Base-by-base conservation (phyloP, 2,888 invertebrate species). In the Standfussiana lucernea region DNA sequence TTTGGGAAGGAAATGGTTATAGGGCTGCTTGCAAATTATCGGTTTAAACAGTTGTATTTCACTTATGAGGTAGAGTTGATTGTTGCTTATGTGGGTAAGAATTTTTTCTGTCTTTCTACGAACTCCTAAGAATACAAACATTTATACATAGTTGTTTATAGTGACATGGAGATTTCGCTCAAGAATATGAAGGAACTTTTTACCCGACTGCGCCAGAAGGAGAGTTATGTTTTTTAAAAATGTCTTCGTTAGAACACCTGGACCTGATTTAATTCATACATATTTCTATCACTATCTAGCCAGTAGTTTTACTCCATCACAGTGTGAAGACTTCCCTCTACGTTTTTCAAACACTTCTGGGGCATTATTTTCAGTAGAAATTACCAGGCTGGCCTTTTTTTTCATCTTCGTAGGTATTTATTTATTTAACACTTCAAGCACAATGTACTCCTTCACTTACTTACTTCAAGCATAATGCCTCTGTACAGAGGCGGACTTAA, bases 1-100 rank as follows among this genome's bases (percentile, higher is more conserved):
- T 28, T 61, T 5, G 24, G 37, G 40, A 45, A 45, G 68, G 76
- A 37, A 65, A 59, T 80, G 28, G 65, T 50, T 69, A 53, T n/a
- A 24, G 35, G 59, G 61, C 11, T 62, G 66, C 24, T 53, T 18
- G 77, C 18, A 37, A 76, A 45, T 71, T 40, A 77, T 53, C 15
- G 21, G 47, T 50, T 79, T 47, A 18, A 4, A 40, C 40, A 42
- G 28, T 53, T 18, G 67, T 35, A 32, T 3, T 61, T 1, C 21
- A n/a, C 24, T 2, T 50, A 15, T 50, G 18, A 67, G 40, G 6
- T 0, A 11, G 35, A 24, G 4, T 10, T 15, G 28, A n/a, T n/a
- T 32, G 11, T 42, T 40, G 15, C 4, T 40, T 18, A 18, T 10
- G 18, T 18, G n/a, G 40, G 7, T 62, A 7, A 37, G n/a, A 47